Percentiles rank a stretch among this genome's conserved stretches.
Evolutionary conservation across 2,888 invertebrate species (phyloP).

Genomic region (Argyresthia goedartella): DNA sequence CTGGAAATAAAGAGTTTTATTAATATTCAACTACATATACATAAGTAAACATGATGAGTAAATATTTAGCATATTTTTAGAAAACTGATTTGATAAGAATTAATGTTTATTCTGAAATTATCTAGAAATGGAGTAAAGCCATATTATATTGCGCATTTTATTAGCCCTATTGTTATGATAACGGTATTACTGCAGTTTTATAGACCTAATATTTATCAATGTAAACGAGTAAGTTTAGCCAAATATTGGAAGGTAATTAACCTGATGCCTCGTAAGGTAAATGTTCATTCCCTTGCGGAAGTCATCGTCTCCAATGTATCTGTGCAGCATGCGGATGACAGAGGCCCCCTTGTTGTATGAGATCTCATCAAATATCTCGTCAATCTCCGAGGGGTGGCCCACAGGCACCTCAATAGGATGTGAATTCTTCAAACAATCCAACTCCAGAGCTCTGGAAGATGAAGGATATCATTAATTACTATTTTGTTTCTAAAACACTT

Average conservation of each 20-base stretch:
- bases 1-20: constrained; percentile 37
- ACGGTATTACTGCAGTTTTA: no score
- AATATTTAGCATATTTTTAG: not conserved
- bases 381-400: constrained; percentile 93
- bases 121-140: no score
- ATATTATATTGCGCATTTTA: no score
- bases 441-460: constrained; percentile 77
- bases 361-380: constrained; percentile 98
- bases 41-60: not conserved
- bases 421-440: constrained; percentile 91
- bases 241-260: constrained; percentile 17
- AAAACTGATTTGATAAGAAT: not conserved
- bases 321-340: constrained; percentile 94
- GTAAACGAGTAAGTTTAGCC: no score
- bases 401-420: constrained; percentile 98
- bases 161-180: no score
- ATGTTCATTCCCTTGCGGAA: constrained; percentile 93
- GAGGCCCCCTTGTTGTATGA: constrained; percentile 97
- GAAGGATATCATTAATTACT: not conserved
- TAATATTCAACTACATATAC: not conserved
- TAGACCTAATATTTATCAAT: no score
- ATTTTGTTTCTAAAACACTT: no score
- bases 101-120: not conserved
- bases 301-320: constrained; percentile 92
- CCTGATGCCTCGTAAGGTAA: constrained; percentile 87